Evolutionary conservation across 2,113 vertebrate genomes (phyloP).

Genomic region (Perca flavescens): DNA sequence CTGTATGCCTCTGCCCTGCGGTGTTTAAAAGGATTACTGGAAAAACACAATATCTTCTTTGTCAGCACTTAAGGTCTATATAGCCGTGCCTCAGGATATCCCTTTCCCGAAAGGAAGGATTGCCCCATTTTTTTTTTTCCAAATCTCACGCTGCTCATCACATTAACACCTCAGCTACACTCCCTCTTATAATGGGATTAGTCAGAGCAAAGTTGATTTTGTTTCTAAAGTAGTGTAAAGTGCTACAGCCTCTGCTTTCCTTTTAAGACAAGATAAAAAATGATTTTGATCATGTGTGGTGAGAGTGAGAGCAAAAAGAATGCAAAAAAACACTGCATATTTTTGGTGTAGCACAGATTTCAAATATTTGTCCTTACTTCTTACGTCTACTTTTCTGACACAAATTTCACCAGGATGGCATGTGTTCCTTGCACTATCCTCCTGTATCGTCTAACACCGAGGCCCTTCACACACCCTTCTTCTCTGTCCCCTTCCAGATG

Average conservation of each 20-base stretch:
- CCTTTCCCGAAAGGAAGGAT: conserved; percentile 86
- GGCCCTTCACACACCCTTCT: conserved; percentile 55
- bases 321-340: background rate
- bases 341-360: conserved; percentile 5
- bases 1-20: conserved; percentile 74
- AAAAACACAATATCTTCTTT: conserved; percentile 87
- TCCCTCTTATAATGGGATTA: conserved; percentile 66
- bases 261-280: conserved; percentile 42
- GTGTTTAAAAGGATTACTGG: conserved; percentile 83
- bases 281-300: conserved; percentile 36
- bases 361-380: conserved; percentile 14
- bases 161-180: conserved; percentile 74
- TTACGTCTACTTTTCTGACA: background rate
- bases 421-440: conserved; percentile 45
- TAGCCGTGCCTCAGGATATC: conserved; percentile 87
- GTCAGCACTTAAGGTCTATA: conserved; percentile 88
- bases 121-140: conserved; percentile 71
- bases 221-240: conserved; percentile 30
- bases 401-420: conserved; percentile 42
- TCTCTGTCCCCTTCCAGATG: conserved; percentile 73
- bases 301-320: conserved; percentile 16
- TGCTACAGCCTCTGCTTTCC: background rate
- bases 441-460: conserved; percentile 70
- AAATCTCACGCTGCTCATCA: conserved; percentile 79
- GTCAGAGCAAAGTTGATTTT: conserved; percentile 60